Evolutionary conservation across 2,888 invertebrate species (phyloP), one percentile per base, ranked within the genome.

Genomic region (Mongoloraphidia duomilia): DNA sequence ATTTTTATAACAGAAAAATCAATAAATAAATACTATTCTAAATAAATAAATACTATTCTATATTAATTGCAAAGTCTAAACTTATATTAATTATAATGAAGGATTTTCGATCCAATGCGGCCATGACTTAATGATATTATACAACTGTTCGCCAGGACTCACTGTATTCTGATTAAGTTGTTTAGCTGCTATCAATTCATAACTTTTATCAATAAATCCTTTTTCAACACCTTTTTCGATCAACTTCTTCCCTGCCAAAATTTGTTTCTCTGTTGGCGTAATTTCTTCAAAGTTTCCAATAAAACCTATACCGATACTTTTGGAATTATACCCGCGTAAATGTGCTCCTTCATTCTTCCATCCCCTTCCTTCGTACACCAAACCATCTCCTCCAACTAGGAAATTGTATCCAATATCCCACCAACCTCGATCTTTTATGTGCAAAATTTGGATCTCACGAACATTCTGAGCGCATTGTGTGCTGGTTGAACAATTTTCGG

Each of bases 341-440:
- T 87, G 86, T 0, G 86, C 81, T 0, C 87, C 88, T 41, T 77
- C 69, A 50, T 66, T 64, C 54, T 80, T 75, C 88, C 88, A 89
- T 1, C 84, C 83, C 4, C 86, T 76, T 0, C 83, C 86, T 54
- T 74, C 76, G 61, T 85, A 87, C 0, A 79, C 80, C 3, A 75
- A 71, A 0, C 86, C 87, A 60, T 87, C 86, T 5, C 85, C 86
- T 1, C 84, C 84, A n/a, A 85, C 74, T 2, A 89, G 65, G 57
- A 86, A 90, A 61, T 84, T 89, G 62, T 84, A 88, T 0, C 72
- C 79, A 26, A 86, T 84, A 60, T 87, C 87, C 50, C 68, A 71
- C 73, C 80, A 82, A 0, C 69, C 63, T 49, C 64, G 66, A 14
- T 75, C 74, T 56, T 83, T 82, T 36, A 87, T 79, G 62, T 88